Evolutionary conservation across 1,140 invertebrate species (phyloP).

Genomic region (Ditylenchus dipsaci): DNA sequence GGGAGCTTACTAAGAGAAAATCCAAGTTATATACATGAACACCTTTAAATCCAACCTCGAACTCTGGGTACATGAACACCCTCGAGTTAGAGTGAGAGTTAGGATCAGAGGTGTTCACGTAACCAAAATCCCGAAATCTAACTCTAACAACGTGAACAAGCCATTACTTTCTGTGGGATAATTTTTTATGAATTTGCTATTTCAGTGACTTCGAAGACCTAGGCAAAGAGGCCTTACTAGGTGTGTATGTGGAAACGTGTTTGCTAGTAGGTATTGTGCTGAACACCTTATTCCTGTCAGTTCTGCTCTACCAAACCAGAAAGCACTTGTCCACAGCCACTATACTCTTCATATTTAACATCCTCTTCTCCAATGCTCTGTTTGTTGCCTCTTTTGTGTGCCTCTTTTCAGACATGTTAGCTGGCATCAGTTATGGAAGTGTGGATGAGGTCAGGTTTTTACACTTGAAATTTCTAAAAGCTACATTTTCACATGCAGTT

Average conservation of each 20-base stretch:
- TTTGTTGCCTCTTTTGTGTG: conserved; percentile 55
- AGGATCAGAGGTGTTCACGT: too few species aligned
- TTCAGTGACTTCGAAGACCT: conserved; percentile 35
- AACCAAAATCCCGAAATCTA: too few species aligned
- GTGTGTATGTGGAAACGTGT: conserved; percentile 41
- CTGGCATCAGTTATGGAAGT: conserved; percentile 33
- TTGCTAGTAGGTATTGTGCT: conserved; percentile 41
- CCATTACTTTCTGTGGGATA: too few species aligned
- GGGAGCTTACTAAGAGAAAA: too few species aligned
- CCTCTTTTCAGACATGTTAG: conserved; percentile 49
- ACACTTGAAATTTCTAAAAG: too few species aligned
- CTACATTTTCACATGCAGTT: too few species aligned
- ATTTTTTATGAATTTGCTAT: background rate
- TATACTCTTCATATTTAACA: conserved; percentile 56
- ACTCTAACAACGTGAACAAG: too few species aligned
- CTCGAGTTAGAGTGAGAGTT: too few species aligned
- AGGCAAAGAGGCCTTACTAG: conserved; percentile 29
- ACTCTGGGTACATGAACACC: too few species aligned
- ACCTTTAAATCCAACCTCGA: too few species aligned
- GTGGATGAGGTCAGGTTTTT: conserved; percentile 18
- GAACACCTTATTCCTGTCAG: conserved; percentile 44
- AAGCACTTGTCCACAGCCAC: conserved; percentile 55
- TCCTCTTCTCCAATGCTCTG: conserved; percentile 55
- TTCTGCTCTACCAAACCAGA: conserved; percentile 45
- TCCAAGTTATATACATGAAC: too few species aligned